A percentile compares a stretch with the other conserved stretches of the same genome.
These are phyloP conservation scores for Catagonus wagneri DNA, from an alignment of 2,113 vertebrate genomes.

Conservation along the genomic window DNA sequence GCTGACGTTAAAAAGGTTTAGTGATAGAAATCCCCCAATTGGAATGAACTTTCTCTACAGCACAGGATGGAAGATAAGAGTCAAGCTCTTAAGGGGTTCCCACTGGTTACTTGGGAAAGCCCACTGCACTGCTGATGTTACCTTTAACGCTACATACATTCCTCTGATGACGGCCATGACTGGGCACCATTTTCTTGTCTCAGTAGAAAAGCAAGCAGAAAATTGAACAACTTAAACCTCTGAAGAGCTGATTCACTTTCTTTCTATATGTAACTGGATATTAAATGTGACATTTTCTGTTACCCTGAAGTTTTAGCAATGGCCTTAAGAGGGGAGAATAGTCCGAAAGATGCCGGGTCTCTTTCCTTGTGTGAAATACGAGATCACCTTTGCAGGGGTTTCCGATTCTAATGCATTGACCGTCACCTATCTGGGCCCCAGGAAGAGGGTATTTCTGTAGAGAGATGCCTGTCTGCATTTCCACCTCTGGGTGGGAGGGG, in stretches of 20 bases:
- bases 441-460: background rate
- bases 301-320: background rate
- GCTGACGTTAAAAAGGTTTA: background rate
- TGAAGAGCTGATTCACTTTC: background rate
- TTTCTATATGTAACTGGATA: background rate
- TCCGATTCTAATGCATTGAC: background rate
- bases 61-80: background rate
- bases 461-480: background rate
- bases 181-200: background rate
- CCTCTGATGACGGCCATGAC: background rate
- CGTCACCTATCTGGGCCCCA: background rate
- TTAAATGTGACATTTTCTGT: background rate
- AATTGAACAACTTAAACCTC: background rate
- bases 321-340: background rate
- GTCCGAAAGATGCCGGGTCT: background rate
- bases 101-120: background rate
- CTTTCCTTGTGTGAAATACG: background rate
- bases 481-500: no score
- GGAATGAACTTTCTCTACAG: background rate
- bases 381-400: accelerated
- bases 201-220: background rate
- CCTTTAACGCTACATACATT: background rate
- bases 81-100: background rate
- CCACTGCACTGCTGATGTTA: no score
- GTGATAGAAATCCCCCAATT: background rate